A percentile compares a stretch with the other conserved stretches of the same genome.
These are phyloP conservation scores for Napeogenes sylphis DNA, from an alignment of 2,888 invertebrate species.

Conservation along the genomic window DNA sequence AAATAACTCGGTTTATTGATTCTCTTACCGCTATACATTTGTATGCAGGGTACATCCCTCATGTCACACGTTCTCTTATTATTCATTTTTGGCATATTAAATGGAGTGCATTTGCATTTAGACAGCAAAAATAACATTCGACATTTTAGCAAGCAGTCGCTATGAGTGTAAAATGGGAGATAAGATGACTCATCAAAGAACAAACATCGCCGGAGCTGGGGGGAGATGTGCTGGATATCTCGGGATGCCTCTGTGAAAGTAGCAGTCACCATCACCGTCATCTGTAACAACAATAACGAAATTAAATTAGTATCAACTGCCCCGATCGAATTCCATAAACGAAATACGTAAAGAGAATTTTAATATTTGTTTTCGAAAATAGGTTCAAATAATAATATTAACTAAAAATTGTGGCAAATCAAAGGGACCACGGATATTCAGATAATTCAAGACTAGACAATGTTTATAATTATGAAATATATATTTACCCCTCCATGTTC, in stretches of 20 bases:
- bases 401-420: too few relatives aligned
- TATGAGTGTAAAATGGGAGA: slow-evolving; percentile 73
- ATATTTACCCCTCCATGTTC: too few relatives aligned
- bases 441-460: neutral
- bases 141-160: slow-evolving; percentile 78
- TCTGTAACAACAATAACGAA: slow-evolving; percentile 39
- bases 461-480: too few relatives aligned
- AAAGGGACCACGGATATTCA: too few relatives aligned
- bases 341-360: too few relatives aligned
- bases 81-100: slow-evolving; percentile 69
- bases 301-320: neutral
- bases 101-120: slow-evolving; percentile 77
- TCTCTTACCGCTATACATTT: slow-evolving; percentile 60
- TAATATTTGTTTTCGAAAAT: too few relatives aligned
- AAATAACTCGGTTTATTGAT: neutral
- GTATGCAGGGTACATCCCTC: slow-evolving; percentile 70
- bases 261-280: slow-evolving; percentile 62
- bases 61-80: slow-evolving; percentile 68
- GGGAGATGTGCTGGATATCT: slow-evolving; percentile 64
- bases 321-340: neutral
- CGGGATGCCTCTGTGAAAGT: slow-evolving; percentile 67
- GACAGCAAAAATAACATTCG: slow-evolving; percentile 70
- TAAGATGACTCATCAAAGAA: slow-evolving; percentile 75
- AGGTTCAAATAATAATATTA: too few relatives aligned
- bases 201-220: slow-evolving; percentile 72